Conservation (phyloP, 2,888 invertebrate species). For the Xiphydria camelus region DNA sequence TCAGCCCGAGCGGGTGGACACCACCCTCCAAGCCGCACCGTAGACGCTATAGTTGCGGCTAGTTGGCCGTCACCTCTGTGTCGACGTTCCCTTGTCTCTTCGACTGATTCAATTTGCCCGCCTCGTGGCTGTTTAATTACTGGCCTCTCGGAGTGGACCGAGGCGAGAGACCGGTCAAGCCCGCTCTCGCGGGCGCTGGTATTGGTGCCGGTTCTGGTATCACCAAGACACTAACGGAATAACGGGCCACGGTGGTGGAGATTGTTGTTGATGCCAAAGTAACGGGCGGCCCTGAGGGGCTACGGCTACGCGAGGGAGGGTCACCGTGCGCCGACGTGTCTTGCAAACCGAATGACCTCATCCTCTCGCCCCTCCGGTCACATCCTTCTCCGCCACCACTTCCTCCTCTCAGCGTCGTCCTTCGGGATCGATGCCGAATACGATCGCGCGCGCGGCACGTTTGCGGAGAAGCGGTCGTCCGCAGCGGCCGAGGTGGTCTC, state of each 20-base stretch:
- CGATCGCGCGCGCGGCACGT: too few species aligned
- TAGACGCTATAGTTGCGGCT: slow-evolving; percentile 55
- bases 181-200: not conserved
- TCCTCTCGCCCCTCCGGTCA: slow-evolving; percentile 18
- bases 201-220: slow-evolving; percentile 30
- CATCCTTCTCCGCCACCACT: slow-evolving; percentile 9
- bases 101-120: slow-evolving; percentile 58
- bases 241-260: slow-evolving; percentile 51
- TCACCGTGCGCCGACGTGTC: slow-evolving; percentile 46
- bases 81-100: slow-evolving; percentile 56
- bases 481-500: too few species aligned
- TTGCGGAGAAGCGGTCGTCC: too few species aligned
- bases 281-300: slow-evolving; percentile 47
- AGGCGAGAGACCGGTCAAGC: slow-evolving; percentile 23
- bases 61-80: slow-evolving; percentile 57
- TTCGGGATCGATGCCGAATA: too few species aligned
- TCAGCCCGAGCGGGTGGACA: not conserved
- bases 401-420: too few species aligned
- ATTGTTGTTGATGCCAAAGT: slow-evolving; percentile 58
- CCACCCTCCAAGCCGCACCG: slow-evolving; percentile 30
- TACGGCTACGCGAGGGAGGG: slow-evolving; percentile 21
- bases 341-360: slow-evolving; percentile 50
- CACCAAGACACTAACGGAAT: slow-evolving; percentile 55
- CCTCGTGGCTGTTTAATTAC: slow-evolving; percentile 58
- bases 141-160: slow-evolving; percentile 52